phyloP scores from a whole-genome alignment of 2,888 invertebrate species.

The Camponotus fellah region DNA sequence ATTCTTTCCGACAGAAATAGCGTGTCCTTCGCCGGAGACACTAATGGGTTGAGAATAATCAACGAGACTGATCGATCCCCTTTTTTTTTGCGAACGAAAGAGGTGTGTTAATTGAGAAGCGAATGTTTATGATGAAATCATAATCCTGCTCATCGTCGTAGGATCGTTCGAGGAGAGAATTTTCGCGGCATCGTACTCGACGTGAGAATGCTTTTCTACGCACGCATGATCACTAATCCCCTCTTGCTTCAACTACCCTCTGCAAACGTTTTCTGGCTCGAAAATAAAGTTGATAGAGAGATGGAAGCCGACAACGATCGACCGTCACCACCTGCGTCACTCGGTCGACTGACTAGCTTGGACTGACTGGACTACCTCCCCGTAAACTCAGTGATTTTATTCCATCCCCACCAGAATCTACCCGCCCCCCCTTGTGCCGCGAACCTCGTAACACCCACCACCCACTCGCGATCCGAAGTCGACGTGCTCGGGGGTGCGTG shows the following conservation, averaged over 20 bases:
- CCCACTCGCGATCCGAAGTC: conserved; percentile 45
- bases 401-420: conserved; percentile 62
- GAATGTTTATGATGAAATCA: neutral
- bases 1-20: neutral
- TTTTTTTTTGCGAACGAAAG: conserved; percentile 28
- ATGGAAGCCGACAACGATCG: conserved; percentile 57
- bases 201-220: conserved; percentile 8
- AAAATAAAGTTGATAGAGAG: conserved; percentile 31
- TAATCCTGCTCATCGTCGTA: conserved; percentile 4
- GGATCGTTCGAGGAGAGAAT: neutral
- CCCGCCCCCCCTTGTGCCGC: conserved; percentile 15
- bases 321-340: conserved; percentile 69
- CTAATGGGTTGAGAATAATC: neutral
- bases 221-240: conserved; percentile 36
- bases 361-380: conserved; percentile 65
- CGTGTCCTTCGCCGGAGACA: neutral
- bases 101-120: conserved; percentile 15
- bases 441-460: conserved; percentile 50
- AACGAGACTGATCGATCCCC: neutral
- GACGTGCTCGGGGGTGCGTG: conserved; percentile 52
- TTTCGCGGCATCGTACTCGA: conserved; percentile 33
- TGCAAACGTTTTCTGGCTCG: conserved; percentile 9
- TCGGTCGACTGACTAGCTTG: conserved; percentile 77
- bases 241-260: neutral
- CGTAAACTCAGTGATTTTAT: conserved; percentile 60